Evolutionary conservation across 1,140 invertebrate species (phyloP).

Genomic region (Hyposmocoma kahamanoa): DNA sequence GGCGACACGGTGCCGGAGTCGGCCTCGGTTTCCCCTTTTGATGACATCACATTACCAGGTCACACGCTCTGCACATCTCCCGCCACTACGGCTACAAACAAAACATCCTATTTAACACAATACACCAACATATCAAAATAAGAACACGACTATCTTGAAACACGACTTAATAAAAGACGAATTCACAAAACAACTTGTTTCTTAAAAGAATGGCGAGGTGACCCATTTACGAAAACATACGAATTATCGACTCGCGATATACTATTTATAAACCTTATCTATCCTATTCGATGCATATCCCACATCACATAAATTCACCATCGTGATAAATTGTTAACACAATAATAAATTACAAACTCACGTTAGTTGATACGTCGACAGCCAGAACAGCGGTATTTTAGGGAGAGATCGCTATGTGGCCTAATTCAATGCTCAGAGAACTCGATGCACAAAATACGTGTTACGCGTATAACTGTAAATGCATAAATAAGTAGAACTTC

Average conservation of each 20-base stretch:
- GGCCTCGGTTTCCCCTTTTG: conserved; percentile 73
- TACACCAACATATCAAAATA: conserved; percentile 19
- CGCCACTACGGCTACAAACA: conserved; percentile 51
- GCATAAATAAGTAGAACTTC: conserved; percentile 59
- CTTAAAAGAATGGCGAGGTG: conserved; percentile 66
- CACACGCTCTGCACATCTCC: conserved; percentile 62
- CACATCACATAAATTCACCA: conserved; percentile 16
- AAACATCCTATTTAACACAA: conserved; percentile 6
- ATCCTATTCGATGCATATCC: conserved; percentile 35
- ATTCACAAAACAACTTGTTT: conserved; percentile 38
- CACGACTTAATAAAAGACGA: conserved; percentile 11
- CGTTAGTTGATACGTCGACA: conserved; percentile 71
- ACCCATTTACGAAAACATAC: conserved; percentile 72
- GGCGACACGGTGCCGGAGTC: conserved; percentile 72
- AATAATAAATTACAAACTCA: conserved; percentile 37
- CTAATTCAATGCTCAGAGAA: conserved; percentile 71
- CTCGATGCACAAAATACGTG: conserved; percentile 74
- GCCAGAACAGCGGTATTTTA: conserved; percentile 74
- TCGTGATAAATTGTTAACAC: conserved; percentile 19
- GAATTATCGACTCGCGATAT: conserved; percentile 62
- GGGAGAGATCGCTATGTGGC: conserved; percentile 75
- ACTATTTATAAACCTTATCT: conserved; percentile 59
- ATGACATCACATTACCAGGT: conserved; percentile 73
- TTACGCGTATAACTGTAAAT: conserved; percentile 73
- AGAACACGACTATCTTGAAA: conserved; percentile 9